Base-by-base conservation (phyloP, 2,113 vertebrate genomes). In the Garra rufa region DNA sequence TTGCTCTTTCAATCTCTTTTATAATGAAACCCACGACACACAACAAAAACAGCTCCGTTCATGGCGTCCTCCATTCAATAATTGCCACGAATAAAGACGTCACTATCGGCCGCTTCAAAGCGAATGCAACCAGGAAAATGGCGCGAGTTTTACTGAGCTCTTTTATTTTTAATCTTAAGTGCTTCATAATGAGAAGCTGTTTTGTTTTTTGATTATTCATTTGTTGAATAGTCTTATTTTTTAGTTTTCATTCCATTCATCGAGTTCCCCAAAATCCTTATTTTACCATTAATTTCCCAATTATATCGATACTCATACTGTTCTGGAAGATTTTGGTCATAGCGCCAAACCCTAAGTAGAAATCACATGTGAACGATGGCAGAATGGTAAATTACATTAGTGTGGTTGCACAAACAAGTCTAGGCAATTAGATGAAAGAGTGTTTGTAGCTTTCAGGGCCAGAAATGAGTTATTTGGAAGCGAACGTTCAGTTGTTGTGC, bases 301-400 rank as follows among this genome's bases (percentile, higher is more conserved):
- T 9, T 71, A 14, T 44, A 71, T 24, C n/a, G 21, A 24, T 44
- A 24, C 67, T 24, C 38, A 6, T 43, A 43, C 41, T 71, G 2
- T 26, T 24, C 21, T 71, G n/a, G 52, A 55, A n/a, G 41, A 69
- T 21, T 41, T 69, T 41, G 34, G 6, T 15, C 6, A 24, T 14
- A 24, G 38, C 11, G 69, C 69, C 69, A 43, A 71, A n/a, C 21
- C 21, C 41, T 24, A 44, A 41, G 21, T 69, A 69, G 38, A 38
- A 41, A 69, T 71, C 69, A 71, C 69, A 71, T 71, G 41, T 44
- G 44, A 24, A 44, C 6, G 6, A 24, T 44, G 41, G 69, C 21
- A 71, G 34, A 41, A 38, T 77, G 26, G 21, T 61, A 26, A 78
- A 78, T 78, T 61, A 24, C 38, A 78, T 78, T 78, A 59, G 76